Percentiles rank a stretch among this genome's conserved stretches.
Evolutionary conservation across 2,888 invertebrate species (phyloP).

Genomic region (Drepanosiphum platanoidis): DNA sequence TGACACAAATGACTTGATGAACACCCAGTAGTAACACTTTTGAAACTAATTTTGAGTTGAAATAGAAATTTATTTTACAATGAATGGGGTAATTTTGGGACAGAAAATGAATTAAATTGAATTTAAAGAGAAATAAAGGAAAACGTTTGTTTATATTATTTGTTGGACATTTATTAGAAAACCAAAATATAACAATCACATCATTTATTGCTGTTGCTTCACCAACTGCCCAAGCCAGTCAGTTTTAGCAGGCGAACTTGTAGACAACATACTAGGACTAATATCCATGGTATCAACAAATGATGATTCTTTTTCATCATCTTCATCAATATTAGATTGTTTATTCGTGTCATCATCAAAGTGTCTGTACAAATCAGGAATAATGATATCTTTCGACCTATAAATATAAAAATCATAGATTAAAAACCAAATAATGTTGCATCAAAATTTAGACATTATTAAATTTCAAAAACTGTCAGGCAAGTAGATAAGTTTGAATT

Average conservation of each 20-base stretch:
- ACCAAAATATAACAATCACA: background rate
- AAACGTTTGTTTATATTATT: no score
- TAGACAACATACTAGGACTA: constrained; percentile 49
- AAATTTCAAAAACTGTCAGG: no score
- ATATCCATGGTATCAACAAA: constrained; percentile 51
- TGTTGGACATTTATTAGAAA: background rate
- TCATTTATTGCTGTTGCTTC: constrained; percentile 5
- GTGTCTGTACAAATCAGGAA: constrained; percentile 38
- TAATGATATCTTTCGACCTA: constrained; percentile 46
- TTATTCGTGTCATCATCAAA: constrained; percentile 38
- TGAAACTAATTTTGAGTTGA: no score
- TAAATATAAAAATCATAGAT: background rate
- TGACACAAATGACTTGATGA: no score
- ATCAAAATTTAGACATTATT: no score
- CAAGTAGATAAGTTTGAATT: no score
- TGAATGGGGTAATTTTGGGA: no score
- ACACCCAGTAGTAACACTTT: no score
- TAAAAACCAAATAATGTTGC: background rate
- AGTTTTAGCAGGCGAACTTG: constrained; percentile 51
- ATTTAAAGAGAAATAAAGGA: no score
- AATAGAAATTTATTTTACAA: no score
- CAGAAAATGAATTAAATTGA: no score
- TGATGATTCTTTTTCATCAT: constrained; percentile 27
- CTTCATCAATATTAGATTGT: constrained; percentile 12
- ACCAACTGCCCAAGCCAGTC: constrained; percentile 47